Conservation (phyloP, 2,113 vertebrate species). For the Orycteropus afer region DNA sequence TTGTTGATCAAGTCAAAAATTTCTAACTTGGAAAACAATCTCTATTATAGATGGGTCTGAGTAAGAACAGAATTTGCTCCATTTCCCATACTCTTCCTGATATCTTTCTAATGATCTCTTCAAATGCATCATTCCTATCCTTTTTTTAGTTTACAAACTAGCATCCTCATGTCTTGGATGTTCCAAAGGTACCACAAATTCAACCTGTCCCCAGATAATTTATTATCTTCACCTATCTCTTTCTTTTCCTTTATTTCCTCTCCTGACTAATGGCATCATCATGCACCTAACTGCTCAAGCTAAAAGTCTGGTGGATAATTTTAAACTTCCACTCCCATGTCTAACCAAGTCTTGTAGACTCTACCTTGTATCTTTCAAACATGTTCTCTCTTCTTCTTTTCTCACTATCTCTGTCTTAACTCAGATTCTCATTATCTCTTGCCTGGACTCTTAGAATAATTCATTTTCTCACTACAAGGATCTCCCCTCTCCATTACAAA, state of each 20-base stretch:
- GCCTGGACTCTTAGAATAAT: not conserved
- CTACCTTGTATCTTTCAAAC: not conserved
- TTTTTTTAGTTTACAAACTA: slow-evolving; percentile 8
- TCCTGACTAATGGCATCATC: not conserved
- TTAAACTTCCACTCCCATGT: not conserved
- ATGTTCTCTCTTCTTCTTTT: not conserved
- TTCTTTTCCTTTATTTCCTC: not conserved
- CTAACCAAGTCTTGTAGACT: not conserved
- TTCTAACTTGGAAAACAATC: not conserved
- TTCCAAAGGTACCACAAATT: not conserved
- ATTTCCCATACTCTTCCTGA: not conserved
- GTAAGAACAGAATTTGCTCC: not conserved
- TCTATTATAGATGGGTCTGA: not conserved
- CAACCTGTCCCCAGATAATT: slow-evolving; percentile 28
- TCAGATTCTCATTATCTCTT: not conserved
- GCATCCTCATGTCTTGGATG: not conserved
- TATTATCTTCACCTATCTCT: not conserved
- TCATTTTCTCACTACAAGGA: not conserved
- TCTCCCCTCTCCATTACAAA: not conserved
- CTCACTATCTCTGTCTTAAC: not conserved
- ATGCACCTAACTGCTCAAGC: not conserved
- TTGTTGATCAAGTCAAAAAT: not conserved
- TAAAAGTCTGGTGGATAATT: slow-evolving; percentile 15
- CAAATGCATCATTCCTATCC: not conserved
- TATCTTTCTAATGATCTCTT: not conserved